These are phyloP conservation scores for Colostygia pectinataria DNA, from an alignment of 2,888 invertebrate species.

Conservation along the genomic window DNA sequence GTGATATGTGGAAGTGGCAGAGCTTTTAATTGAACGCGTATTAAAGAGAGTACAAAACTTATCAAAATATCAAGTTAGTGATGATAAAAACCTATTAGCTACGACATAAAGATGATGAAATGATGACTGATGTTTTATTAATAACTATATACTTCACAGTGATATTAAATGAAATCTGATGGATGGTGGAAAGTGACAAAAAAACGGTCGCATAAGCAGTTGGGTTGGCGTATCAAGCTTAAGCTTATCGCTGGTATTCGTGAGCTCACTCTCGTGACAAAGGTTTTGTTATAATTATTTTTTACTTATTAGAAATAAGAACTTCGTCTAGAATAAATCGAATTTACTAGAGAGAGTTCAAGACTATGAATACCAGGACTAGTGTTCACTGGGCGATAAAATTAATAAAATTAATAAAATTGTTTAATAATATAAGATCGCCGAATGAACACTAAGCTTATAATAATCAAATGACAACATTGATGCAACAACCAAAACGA, in stretches of 20 bases:
- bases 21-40: not conserved
- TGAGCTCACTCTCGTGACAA: no score
- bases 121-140: no score
- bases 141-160: no score
- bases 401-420: not conserved
- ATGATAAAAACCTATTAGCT: not conserved
- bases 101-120: not conserved
- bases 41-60: not conserved
- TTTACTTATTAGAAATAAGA: no score
- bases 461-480: not conserved
- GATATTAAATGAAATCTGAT: not conserved
- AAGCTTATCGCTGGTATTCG: no score
- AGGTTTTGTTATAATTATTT: no score
- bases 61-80: not conserved
- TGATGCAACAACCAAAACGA: not conserved
- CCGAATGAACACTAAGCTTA: conserved; percentile 2
- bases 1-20: not conserved
- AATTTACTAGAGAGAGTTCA: no score
- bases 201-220: conserved; percentile 11
- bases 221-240: not conserved
- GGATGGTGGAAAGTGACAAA: conserved; percentile 11
- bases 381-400: not conserved
- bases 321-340: no score
- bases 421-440: not conserved
- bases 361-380: no score